These are phyloP conservation scores for Actenoides hombroni DNA, from an alignment of 2,113 vertebrate species.

Conservation along the genomic window DNA sequence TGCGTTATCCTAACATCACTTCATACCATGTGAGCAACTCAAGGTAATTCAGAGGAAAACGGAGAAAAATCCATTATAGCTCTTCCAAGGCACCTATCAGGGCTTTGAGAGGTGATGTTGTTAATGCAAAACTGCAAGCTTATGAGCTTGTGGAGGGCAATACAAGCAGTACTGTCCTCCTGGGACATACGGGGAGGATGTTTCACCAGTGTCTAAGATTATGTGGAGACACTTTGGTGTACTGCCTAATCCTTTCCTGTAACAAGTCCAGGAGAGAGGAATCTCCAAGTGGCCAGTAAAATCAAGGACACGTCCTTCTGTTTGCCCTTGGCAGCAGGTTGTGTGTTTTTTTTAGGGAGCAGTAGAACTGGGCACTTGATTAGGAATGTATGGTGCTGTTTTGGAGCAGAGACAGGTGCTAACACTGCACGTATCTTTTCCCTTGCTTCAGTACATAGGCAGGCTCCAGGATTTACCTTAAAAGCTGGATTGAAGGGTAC, in stretches of 20 bases:
- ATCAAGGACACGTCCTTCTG: neutral
- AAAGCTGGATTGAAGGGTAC: neutral
- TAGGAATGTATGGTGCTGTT: neutral
- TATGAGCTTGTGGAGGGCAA: neutral
- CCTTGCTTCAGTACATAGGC: neutral
- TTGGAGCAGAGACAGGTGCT: neutral
- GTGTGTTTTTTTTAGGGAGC: neutral
- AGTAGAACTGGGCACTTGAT: neutral
- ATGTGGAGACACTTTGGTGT: neutral
- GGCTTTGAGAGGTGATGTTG: neutral
- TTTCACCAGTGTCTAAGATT: neutral
- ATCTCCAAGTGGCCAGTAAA: neutral
- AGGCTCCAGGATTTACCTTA: neutral
- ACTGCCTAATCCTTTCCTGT: neutral
- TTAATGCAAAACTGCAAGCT: neutral
- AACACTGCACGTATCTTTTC: fast-evolving
- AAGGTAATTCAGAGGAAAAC: neutral
- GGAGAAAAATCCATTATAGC: neutral
- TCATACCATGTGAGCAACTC: neutral
- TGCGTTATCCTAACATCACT: neutral
- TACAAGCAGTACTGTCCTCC: neutral
- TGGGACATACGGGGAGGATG: neutral
- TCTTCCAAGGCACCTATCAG: neutral
- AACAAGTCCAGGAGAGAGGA: neutral
- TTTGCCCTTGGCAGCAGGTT: neutral